A percentile compares a stretch with the other conserved stretches of the same genome.
Conservation (phyloP, 1,140 invertebrate genomes). For the Chymomyza costata region DNA sequence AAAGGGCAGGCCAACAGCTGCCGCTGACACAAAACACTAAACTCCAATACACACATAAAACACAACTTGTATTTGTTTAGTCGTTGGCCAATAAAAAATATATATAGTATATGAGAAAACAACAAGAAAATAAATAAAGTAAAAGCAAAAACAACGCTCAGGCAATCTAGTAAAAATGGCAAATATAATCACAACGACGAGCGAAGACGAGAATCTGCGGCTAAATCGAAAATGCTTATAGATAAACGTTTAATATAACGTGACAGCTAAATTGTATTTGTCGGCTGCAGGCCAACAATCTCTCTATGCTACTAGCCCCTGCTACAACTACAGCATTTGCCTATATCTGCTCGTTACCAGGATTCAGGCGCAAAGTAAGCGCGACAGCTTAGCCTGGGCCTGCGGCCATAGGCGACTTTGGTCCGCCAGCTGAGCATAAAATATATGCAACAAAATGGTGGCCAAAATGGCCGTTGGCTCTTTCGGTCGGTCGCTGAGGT, state of each 20-base stretch:
- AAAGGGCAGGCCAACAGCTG: slow-evolving; percentile 46
- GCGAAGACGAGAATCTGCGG: neutral
- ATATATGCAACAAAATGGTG: neutral
- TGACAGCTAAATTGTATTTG: slow-evolving; percentile 36
- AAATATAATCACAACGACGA: neutral
- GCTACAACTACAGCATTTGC: too few species aligned
- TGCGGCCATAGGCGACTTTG: too few species aligned
- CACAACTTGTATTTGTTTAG: slow-evolving; percentile 36
- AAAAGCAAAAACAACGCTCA: neutral
- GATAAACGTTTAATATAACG: slow-evolving; percentile 66
- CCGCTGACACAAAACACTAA: slow-evolving; percentile 63
- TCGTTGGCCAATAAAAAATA: too few species aligned
- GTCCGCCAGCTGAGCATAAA: too few species aligned
- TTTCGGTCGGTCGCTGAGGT: neutral
- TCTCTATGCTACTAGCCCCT: too few species aligned
- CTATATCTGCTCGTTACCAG: too few species aligned
- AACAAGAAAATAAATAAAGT: too few species aligned
- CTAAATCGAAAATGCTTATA: slow-evolving; percentile 66
- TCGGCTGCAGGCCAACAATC: neutral
- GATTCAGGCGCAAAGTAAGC: too few species aligned
- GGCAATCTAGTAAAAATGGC: neutral
- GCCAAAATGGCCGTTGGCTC: slow-evolving; percentile 13
- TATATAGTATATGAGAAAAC: too few species aligned
- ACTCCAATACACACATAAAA: slow-evolving; percentile 32
- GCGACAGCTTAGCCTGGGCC: too few species aligned